Evolutionary conservation across 2,113 vertebrate species (phyloP).

Genomic region (Marcusenius ussheri): DNA sequence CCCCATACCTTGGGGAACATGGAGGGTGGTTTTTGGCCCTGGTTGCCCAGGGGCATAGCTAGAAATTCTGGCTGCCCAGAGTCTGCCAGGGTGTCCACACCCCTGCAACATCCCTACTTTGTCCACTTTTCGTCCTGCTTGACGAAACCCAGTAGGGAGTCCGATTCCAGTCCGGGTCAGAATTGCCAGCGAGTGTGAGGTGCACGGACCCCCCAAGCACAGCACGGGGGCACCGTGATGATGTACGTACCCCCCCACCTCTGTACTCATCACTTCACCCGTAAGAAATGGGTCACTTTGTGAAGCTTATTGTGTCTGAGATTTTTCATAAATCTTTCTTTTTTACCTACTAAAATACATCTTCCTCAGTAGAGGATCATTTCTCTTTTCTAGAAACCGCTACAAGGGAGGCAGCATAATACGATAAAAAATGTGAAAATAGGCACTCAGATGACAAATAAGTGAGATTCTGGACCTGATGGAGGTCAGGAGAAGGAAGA

Average conservation of each 20-base stretch:
- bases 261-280: neutral
- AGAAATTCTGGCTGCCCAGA: neutral
- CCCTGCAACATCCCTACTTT: neutral
- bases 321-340: neutral
- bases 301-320: neutral
- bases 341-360: neutral
- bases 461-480: neutral
- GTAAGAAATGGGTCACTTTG: neutral
- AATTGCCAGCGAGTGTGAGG: neutral
- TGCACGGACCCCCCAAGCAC: neutral
- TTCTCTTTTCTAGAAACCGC: neutral
- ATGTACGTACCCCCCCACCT: neutral
- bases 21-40: neutral
- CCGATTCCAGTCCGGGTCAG: neutral
- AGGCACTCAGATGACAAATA: neutral
- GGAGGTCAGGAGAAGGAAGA: neutral
- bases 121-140: neutral
- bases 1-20: neutral
- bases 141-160: neutral
- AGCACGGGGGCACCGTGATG: neutral
- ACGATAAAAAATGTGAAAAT: neutral
- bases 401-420: neutral
- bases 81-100: neutral
- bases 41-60: neutral
- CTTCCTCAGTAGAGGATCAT: neutral